Percentiles rank a stretch among this genome's conserved stretches.
These are phyloP conservation scores for Sceloporus undulatus DNA, from an alignment of 2,113 vertebrate species.

Conservation along the genomic window DNA sequence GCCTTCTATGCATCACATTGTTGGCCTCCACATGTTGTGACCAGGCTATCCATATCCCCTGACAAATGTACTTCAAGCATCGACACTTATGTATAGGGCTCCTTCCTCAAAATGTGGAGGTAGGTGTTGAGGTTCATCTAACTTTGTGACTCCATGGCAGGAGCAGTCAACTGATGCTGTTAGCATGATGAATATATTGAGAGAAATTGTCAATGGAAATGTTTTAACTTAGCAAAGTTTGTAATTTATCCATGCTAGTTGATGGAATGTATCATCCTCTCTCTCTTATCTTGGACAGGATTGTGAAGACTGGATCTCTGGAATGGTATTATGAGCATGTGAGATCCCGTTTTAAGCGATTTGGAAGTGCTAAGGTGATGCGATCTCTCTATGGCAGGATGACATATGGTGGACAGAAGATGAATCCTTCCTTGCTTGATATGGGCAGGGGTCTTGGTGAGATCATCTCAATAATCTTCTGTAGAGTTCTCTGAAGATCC, in stretches of 20 bases:
- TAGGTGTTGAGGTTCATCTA: background rate
- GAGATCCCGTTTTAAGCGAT: constrained; percentile 88
- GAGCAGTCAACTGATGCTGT: background rate
- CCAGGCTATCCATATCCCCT: too few species aligned
- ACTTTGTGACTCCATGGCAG: too few species aligned
- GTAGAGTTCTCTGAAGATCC: background rate
- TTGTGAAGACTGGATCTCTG: constrained; percentile 88
- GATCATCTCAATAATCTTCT: background rate
- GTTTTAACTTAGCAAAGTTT: accelerated
- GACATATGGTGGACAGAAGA: constrained; percentile 39
- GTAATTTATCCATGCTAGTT: background rate
- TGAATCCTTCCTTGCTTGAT: constrained; percentile 54
- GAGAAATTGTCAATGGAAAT: too few species aligned
- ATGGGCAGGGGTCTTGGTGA: accelerated
- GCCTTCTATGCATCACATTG: background rate
- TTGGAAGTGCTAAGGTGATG: constrained; percentile 93
- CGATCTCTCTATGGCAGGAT: constrained; percentile 86
- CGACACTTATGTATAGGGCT: too few species aligned
- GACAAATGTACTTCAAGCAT: background rate
- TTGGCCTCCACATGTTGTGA: too few species aligned
- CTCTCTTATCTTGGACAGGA: constrained; percentile 73
- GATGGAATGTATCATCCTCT: accelerated
- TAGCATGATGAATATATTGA: background rate
- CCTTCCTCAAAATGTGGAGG: background rate
- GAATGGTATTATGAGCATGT: constrained; percentile 93